phyloP scores from a whole-genome alignment of 1,140 invertebrate species.

The Procambarus clarkii region DNA sequence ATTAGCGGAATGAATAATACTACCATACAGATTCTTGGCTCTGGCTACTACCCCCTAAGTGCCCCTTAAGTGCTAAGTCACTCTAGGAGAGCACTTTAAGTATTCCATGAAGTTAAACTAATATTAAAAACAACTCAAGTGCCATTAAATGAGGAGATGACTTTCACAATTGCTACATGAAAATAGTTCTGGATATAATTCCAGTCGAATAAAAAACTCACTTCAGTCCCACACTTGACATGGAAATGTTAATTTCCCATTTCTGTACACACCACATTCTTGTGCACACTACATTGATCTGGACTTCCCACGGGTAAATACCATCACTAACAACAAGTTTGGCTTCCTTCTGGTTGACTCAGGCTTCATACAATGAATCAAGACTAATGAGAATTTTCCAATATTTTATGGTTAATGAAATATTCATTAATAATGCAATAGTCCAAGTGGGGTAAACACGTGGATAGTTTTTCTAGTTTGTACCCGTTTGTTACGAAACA shows the following conservation, averaged over 20 bases:
- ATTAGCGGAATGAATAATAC: conserved; percentile 50
- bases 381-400: too few relatives aligned
- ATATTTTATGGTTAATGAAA: too few relatives aligned
- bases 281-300: not conserved
- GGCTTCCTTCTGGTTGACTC: not conserved
- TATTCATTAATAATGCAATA: too few relatives aligned
- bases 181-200: not conserved
- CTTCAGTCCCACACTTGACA: not conserved
- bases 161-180: not conserved
- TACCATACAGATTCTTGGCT: not conserved
- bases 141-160: conserved; percentile 1
- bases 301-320: not conserved
- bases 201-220: not conserved
- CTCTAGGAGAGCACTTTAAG: conserved; percentile 26
- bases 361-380: not conserved
- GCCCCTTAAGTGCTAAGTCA: conserved; percentile 1
- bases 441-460: too few relatives aligned
- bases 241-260: not conserved
- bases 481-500: too few relatives aligned
- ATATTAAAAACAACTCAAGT: not conserved
- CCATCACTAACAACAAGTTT: not conserved
- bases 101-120: not conserved
- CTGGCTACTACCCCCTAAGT: conserved; percentile 5
- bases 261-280: not conserved
- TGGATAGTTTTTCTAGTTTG: too few relatives aligned